Conservation (phyloP, 2,113 vertebrate species). For the Larimichthys crocea region DNA sequence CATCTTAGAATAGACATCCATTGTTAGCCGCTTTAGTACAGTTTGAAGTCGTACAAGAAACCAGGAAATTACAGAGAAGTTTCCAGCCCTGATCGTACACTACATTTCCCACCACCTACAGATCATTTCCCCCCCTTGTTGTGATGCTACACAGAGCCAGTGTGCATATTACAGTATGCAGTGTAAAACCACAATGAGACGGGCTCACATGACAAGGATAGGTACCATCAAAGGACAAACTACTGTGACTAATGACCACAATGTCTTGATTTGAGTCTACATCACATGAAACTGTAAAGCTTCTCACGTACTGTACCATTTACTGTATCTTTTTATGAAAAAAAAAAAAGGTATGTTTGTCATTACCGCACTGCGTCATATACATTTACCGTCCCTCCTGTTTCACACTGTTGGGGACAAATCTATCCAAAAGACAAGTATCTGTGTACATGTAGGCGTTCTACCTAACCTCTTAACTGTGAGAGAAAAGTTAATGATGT, state of each 20-base stretch:
- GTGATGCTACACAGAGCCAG: constrained; percentile 27
- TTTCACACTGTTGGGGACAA: not conserved
- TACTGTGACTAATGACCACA: constrained; percentile 73
- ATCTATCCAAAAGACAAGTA: not conserved
- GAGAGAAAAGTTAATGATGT: not conserved
- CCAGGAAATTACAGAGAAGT: constrained; percentile 69
- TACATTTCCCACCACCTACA: constrained; percentile 49
- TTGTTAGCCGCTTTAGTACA: constrained; percentile 13
- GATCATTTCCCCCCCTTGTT: constrained; percentile 42
- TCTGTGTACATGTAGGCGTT: not conserved
- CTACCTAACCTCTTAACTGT: not conserved
- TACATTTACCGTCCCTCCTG: constrained; percentile 5
- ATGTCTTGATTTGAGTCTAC: constrained; percentile 50
- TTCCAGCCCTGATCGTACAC: constrained; percentile 48
- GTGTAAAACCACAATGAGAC: constrained; percentile 61
- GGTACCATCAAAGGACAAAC: constrained; percentile 63
- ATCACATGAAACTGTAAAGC: constrained; percentile 26
- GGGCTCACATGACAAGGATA: constrained; percentile 67
- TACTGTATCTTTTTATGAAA: constrained; percentile 29
- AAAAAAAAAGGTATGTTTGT: constrained; percentile 27
- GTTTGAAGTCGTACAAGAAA: constrained; percentile 38
- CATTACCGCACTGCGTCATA: not conserved
- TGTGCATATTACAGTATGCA: constrained; percentile 29
- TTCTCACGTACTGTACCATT: constrained; percentile 47
- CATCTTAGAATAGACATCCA: constrained; percentile 9